Evolutionary conservation across 1,140 invertebrate species (phyloP), one percentile per base, ranked within the genome.

Genomic region (Bombus soroeensis): DNA sequence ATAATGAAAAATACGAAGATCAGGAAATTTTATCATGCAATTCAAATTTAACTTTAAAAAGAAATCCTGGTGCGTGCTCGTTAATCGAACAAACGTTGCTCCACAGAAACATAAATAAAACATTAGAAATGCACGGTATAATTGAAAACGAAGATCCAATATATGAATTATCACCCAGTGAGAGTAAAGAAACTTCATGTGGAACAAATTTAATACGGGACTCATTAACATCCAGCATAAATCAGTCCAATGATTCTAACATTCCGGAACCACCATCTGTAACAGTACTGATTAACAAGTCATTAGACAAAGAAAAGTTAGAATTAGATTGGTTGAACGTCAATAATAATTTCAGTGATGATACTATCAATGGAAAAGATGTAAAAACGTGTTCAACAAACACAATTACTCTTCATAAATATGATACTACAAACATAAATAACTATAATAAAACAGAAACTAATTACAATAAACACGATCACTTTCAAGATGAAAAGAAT

Each of bases 31-130:
- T 76, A 34, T 73, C 37, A 6, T 66, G 34, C 25, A 79, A 47
- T 57, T 71, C 85, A 4, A 89, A 91, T 57, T 47, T 89, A 1
- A 72, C 57, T 18, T 78, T 92, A 28, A 89, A 81, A 72, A 88
- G 87, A 79, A 87, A 91, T 18, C 91, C 87, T 34, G 88, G 89
- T 6, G 43, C 79, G 2, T 88, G 90, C n/a, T 87, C 88, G 0
- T 57, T 92, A 22, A 77, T 84, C 3, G 78, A 81, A 12, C 57
- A 70, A 43, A 57, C 59, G 3, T 6, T 70, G 18, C 3, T 53
- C 25, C 37, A 41, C 78, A 22, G 34, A 83, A 70, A 70, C 39
- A 41, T 28, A 53, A 32, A 34, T 66, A 22, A 78, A 22, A 39
- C 22, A 10, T 25, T 53, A 37, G 66, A 79, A n/a, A 37, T n/a